Conservation (phyloP, 2,888 invertebrate genomes). For the Cremastinae sp. region DNA sequence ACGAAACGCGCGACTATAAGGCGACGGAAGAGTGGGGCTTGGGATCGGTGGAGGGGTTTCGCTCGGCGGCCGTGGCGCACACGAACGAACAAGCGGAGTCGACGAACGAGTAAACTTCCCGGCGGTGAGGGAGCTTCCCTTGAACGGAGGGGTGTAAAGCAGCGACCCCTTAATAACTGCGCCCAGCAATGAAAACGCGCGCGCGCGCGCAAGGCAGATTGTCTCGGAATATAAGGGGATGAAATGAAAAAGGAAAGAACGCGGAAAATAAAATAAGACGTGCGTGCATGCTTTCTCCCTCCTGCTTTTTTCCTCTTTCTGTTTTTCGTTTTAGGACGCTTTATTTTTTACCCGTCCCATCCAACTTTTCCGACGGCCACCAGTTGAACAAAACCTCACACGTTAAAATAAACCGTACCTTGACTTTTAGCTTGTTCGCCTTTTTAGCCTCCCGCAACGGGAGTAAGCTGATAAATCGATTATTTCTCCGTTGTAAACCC, state of each 20-base stretch:
- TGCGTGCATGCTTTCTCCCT: slow-evolving; percentile 29
- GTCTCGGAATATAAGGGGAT: slow-evolving; percentile 50
- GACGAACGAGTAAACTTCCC: slow-evolving; percentile 59
- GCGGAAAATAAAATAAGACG: slow-evolving; percentile 51
- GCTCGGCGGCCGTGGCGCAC: slow-evolving; percentile 40
- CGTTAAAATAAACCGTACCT: slow-evolving; percentile 24
- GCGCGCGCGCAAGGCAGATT: slow-evolving; percentile 54
- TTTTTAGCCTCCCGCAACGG: slow-evolving; percentile 14
- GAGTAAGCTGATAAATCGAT: slow-evolving; percentile 22
- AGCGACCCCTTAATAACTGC: slow-evolving; percentile 75
- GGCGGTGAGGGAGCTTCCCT: slow-evolving; percentile 44
- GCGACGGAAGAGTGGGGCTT: slow-evolving; percentile 66
- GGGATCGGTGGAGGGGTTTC: slow-evolving; percentile 65
- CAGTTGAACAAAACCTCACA: slow-evolving; percentile 56
- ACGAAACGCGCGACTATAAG: slow-evolving; percentile 73
- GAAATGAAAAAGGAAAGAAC: slow-evolving; percentile 29
- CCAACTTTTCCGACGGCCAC: slow-evolving; percentile 47
- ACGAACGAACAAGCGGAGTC: slow-evolving; percentile 57
- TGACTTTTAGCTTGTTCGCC: background rate
- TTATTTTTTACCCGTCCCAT: slow-evolving; percentile 29
- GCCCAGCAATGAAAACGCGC: slow-evolving; percentile 63
- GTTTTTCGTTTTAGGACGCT: background rate
- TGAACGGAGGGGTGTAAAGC: slow-evolving; percentile 67
- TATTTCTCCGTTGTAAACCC: slow-evolving; percentile 1
- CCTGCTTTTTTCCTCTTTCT: slow-evolving; percentile 5